phyloP scores from a whole-genome alignment of 1,140 invertebrate genomes.

The Microplitis mediator region DNA sequence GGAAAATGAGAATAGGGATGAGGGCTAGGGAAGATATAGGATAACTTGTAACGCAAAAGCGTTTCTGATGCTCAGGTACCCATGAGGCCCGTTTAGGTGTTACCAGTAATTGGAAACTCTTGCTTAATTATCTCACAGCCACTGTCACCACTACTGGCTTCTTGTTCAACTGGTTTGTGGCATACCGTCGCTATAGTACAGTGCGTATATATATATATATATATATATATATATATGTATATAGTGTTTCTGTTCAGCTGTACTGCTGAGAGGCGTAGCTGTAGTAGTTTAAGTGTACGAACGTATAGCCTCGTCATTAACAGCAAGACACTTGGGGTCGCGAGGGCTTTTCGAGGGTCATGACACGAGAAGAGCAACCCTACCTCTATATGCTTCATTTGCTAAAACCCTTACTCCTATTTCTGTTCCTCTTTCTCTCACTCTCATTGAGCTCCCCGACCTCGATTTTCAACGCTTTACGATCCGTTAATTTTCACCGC shows the following conservation, averaged over 20 bases:
- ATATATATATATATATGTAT: no score
- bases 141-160: slow-evolving; percentile 17
- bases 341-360: slow-evolving; percentile 32
- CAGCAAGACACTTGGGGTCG: slow-evolving; percentile 21
- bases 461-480: slow-evolving; percentile 20
- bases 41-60: background rate
- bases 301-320: slow-evolving; percentile 31
- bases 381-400: slow-evolving; percentile 31
- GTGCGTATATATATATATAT: no score
- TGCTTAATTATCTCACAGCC: slow-evolving; percentile 45
- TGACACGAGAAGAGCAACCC: slow-evolving; percentile 33
- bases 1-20: no score
- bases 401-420: slow-evolving; percentile 19
- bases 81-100: slow-evolving; percentile 33
- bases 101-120: slow-evolving; percentile 47
- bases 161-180: slow-evolving; percentile 31
- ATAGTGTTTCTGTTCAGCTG: no score
- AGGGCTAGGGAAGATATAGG: no score
- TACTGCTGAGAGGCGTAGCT: background rate
- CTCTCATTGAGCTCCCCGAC: background rate
- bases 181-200: background rate
- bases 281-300: slow-evolving; percentile 2
- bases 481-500: slow-evolving; percentile 19
- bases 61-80: slow-evolving; percentile 5
- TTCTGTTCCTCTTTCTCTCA: background rate